Evolutionary conservation across 2,888 invertebrate genomes (phyloP), one percentile per base, ranked within the genome.

Genomic region (Nemotelus nigrinus): DNA sequence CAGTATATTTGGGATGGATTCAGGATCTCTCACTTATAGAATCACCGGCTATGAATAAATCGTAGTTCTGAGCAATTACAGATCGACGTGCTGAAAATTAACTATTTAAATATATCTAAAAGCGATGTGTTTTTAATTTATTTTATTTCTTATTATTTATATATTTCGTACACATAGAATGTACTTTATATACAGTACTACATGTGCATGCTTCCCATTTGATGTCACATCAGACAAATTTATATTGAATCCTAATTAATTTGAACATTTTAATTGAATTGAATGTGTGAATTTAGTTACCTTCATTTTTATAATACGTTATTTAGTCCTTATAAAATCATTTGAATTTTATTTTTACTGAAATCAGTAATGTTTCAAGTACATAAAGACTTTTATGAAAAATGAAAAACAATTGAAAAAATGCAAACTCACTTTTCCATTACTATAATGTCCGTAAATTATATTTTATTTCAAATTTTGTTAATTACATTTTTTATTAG

Each of bases 391-490:
- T 25, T 25, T 25, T 25, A 25, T 25, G 25, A 1, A 25, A 25
- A 50, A 50, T 50, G 50, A 50, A 50, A 50, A 50, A 50, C 50
- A 50, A 7, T 7, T 5, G 5, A 50, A 50, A 7, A 50, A 50
- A 50, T 5, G 8, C n/a, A 25, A 5, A 58, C 4, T 41, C 6
- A 47, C 8, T 68, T 50, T 68, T 68, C 25, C 41, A 39, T 68
- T 68, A 68, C 47, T 68, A 68, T 25, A 25, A 48, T 67, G 50
- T 25, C 50, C 47, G 41, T 68, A 47, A 68, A 68, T 48, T 68
- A 68, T 68, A 48, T 67, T 68, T 68, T 60, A 60, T 60, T 60
- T 60, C 60, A 60, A 25, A 60, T 60, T 41, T 39, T 60, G 60
- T 2, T 60, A 60, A 60, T 60, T 60, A 60, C 60, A 60, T 60